These are phyloP conservation scores for Acleris holmiana DNA, from an alignment of 2,888 invertebrate genomes.

Conservation along the genomic window DNA sequence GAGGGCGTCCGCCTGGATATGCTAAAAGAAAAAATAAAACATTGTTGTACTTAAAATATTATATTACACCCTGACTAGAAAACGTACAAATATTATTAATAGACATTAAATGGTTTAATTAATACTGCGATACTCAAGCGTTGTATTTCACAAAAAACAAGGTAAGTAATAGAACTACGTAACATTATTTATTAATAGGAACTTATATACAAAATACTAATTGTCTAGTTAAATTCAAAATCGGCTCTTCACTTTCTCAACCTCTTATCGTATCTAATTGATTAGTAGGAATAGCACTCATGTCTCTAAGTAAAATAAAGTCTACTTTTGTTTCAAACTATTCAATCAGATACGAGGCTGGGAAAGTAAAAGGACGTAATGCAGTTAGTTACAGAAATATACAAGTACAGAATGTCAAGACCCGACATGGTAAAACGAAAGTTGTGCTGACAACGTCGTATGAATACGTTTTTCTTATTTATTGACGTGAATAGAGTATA, in stretches of 20 bases:
- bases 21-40: not conserved
- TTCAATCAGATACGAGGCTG: too few relatives aligned
- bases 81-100: conserved; percentile 19
- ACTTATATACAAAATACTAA: conserved; percentile 20
- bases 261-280: too few relatives aligned
- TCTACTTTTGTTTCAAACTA: too few relatives aligned
- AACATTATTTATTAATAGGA: conserved; percentile 32
- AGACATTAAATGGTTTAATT: conserved; percentile 5
- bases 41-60: conserved; percentile 16
- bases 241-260: too few relatives aligned
- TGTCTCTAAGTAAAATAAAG: too few relatives aligned
- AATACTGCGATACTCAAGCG: conserved; percentile 15
- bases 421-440: too few relatives aligned
- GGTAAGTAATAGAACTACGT: conserved; percentile 22
- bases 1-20: too few relatives aligned
- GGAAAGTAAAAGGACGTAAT: not conserved
- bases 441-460: too few relatives aligned
- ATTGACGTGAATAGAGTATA: too few relatives aligned
- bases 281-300: too few relatives aligned
- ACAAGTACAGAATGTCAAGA: not conserved
- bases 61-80: conserved; percentile 34
- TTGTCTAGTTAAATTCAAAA: not conserved
- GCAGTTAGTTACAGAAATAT: not conserved
- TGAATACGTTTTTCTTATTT: too few relatives aligned
- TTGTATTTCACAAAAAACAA: not conserved